These are phyloP conservation scores for Belonocnema kinseyi DNA, from an alignment of 1,140 invertebrate species.

Conservation along the genomic window DNA sequence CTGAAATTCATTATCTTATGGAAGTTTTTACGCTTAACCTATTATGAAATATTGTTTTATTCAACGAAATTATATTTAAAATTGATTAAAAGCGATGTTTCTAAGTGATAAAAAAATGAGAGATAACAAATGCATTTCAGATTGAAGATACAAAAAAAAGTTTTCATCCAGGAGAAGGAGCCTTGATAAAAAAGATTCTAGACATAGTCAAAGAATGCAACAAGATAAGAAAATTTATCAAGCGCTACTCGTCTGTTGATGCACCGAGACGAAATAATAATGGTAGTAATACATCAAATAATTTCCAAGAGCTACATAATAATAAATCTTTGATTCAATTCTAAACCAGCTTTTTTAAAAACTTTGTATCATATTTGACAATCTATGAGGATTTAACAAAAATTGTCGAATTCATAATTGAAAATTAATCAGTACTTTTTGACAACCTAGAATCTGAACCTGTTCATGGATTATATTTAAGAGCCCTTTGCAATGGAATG, in stretches of 20 bases:
- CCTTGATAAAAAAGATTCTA: constrained; percentile 66
- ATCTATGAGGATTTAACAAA: too few relatives aligned
- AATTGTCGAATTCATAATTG: neutral
- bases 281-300: constrained; percentile 36
- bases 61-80: neutral
- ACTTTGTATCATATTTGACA: too few relatives aligned
- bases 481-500: constrained; percentile 79
- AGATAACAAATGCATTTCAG: constrained; percentile 51
- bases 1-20: too few relatives aligned
- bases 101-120: too few relatives aligned
- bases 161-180: constrained; percentile 70
- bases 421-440: constrained; percentile 33
- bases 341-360: neutral
- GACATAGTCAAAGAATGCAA: constrained; percentile 67
- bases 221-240: constrained; percentile 64
- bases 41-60: too few relatives aligned
- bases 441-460: constrained; percentile 43
- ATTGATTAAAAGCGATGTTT: neutral
- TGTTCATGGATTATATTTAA: constrained; percentile 76
- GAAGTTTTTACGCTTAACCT: too few relatives aligned
- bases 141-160: constrained; percentile 63
- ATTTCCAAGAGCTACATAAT: constrained; percentile 17
- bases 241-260: constrained; percentile 51
- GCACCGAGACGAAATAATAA: constrained; percentile 38
- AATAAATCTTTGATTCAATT: neutral